Conservation (phyloP, 1,140 invertebrate species). For the Drosophila equinoxialis region DNA sequence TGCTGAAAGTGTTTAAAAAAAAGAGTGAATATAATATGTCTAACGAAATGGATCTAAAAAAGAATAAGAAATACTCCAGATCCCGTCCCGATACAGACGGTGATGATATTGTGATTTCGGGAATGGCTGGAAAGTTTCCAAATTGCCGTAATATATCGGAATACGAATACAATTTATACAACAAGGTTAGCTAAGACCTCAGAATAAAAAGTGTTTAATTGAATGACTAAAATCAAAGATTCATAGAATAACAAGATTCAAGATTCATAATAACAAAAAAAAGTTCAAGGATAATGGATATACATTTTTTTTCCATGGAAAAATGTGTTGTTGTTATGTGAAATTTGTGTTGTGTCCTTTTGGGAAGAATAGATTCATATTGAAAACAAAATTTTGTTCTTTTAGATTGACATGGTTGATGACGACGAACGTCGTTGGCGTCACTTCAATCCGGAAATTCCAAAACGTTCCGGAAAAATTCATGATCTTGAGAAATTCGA, state of each 20-base stretch:
- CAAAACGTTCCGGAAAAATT: conserved; percentile 89
- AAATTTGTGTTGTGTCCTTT: background rate
- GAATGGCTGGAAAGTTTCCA: conserved; percentile 93
- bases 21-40: conserved; percentile 37
- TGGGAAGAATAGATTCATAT: background rate
- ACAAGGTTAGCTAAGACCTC: conserved; percentile 84
- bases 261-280: too few relatives aligned
- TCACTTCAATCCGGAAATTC: conserved; percentile 87
- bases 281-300: background rate
- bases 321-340: background rate
- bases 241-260: background rate
- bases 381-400: background rate
- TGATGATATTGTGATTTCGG: conserved; percentile 92
- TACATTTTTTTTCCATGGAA: background rate
- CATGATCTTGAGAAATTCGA: conserved; percentile 84
- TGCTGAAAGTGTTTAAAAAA: conserved; percentile 20
- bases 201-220: background rate
- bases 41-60: conserved; percentile 35
- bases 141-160: conserved; percentile 91
- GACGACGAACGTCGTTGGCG: conserved; percentile 90
- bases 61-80: conserved; percentile 71
- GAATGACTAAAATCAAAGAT: background rate
- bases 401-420: conserved; percentile 88
- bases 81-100: conserved; percentile 82
- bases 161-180: conserved; percentile 91